phyloP scores from a whole-genome alignment of 2,113 vertebrate species.

The Pycnonotus jocosus region DNA sequence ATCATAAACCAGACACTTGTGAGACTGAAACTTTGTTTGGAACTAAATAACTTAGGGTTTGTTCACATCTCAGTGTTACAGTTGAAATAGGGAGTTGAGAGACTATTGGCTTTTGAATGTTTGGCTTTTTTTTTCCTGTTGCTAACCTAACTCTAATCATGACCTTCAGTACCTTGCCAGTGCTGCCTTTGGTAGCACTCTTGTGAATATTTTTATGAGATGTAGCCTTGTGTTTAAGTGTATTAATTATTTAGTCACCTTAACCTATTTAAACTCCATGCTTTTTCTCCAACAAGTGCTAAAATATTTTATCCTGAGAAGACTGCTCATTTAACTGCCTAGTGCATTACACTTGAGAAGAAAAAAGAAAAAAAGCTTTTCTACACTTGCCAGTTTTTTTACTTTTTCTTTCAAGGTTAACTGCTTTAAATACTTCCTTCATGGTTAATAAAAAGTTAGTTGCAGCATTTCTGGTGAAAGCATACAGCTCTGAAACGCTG shows the following conservation, averaged over 20 bases:
- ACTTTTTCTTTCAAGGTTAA: not conserved
- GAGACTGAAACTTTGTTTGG: not conserved
- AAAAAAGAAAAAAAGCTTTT: not conserved
- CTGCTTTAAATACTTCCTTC: not conserved
- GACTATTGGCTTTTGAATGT: not conserved
- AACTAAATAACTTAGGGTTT: not conserved
- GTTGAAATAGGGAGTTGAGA: conserved; percentile 2
- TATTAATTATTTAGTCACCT: conserved; percentile 46
- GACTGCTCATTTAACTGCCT: not conserved
- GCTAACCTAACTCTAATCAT: not conserved
- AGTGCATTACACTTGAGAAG: not conserved
- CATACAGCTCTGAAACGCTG: not conserved
- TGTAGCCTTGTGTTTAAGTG: conserved; percentile 32
- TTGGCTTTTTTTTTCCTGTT: not conserved
- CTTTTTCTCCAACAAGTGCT: not conserved
- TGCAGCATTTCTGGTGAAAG: not conserved
- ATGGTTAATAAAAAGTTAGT: not conserved
- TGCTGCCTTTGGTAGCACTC: conserved; percentile 44
- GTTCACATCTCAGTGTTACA: conserved; percentile 59
- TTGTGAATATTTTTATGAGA: conserved; percentile 38
- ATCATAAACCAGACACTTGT: not conserved
- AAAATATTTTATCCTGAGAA: not conserved
- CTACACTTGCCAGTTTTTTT: not conserved
- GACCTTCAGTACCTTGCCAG: conserved; percentile 1
- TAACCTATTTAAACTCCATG: not conserved